phyloP scores from a whole-genome alignment of 2,113 vertebrate genomes.

The Macrotis lagotis region DNA sequence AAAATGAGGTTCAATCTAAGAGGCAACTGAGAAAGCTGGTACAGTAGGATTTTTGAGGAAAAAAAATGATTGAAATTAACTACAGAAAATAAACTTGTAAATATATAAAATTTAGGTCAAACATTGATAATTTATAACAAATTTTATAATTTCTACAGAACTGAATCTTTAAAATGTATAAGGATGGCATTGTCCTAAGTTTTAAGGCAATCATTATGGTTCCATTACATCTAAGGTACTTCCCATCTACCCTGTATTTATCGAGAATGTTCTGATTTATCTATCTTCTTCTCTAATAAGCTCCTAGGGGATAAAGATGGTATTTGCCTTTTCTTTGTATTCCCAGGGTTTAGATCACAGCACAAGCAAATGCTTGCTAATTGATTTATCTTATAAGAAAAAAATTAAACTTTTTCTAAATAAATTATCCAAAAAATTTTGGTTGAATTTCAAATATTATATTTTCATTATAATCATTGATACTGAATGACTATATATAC shows the following conservation, averaged over 20 bases:
- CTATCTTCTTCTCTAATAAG: background rate
- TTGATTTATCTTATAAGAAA: background rate
- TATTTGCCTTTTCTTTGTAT: background rate
- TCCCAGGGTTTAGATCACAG: background rate
- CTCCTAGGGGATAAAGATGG: background rate
- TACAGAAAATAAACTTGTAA: background rate
- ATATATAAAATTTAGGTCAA: background rate
- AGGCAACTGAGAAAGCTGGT: background rate
- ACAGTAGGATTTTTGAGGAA: background rate
- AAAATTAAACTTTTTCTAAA: background rate
- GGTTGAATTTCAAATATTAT: background rate
- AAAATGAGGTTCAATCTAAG: background rate
- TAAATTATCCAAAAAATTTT: background rate
- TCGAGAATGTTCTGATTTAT: background rate
- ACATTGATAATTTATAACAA: background rate
- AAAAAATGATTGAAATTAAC: background rate
- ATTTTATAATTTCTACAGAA: background rate
- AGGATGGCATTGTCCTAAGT: background rate
- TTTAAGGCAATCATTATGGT: background rate
- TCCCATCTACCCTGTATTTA: background rate
- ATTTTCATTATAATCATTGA: background rate
- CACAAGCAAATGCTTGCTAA: background rate
- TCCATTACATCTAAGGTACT: background rate
- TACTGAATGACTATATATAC: background rate
- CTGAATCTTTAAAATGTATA: background rate